phyloP scores from a whole-genome alignment of 2,888 invertebrate genomes.

The Ochropleura leucogaster region DNA sequence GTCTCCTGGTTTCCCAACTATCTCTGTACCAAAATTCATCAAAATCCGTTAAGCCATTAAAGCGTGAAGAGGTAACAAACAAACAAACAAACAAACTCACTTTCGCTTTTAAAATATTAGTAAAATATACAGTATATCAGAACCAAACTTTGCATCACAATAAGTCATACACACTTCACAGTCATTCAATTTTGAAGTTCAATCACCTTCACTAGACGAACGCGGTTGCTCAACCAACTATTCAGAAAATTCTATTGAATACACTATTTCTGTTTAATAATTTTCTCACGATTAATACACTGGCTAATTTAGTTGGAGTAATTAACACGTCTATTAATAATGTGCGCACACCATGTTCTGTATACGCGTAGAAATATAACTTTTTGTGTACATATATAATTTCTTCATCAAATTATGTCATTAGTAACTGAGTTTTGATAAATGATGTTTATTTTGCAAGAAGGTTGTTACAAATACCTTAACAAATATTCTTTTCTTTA shows the following conservation, averaged over 20 bases:
- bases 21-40: no score
- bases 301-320: constrained; percentile 25
- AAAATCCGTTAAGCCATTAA: no score
- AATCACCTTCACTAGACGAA: constrained; percentile 39
- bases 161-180: constrained; percentile 7
- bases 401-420: background rate
- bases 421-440: no score
- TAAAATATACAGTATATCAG: no score
- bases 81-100: no score
- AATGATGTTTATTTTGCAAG: no score
- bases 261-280: constrained; percentile 35
- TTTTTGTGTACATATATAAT: background rate
- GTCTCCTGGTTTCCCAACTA: no score
- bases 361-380: background rate
- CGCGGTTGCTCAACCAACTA: constrained; percentile 17
- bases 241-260: constrained; percentile 50
- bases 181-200: constrained; percentile 44
- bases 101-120: no score
- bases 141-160: constrained; percentile 18
- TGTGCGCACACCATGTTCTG: background rate
- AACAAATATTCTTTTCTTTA: no score
- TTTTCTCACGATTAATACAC: constrained; percentile 41
- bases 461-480: no score
- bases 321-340: constrained; percentile 39
- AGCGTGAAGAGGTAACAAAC: no score